phyloP scores from a whole-genome alignment of 2,797 vertebrate genomes.

The Melopsittacus undulatus region DNA sequence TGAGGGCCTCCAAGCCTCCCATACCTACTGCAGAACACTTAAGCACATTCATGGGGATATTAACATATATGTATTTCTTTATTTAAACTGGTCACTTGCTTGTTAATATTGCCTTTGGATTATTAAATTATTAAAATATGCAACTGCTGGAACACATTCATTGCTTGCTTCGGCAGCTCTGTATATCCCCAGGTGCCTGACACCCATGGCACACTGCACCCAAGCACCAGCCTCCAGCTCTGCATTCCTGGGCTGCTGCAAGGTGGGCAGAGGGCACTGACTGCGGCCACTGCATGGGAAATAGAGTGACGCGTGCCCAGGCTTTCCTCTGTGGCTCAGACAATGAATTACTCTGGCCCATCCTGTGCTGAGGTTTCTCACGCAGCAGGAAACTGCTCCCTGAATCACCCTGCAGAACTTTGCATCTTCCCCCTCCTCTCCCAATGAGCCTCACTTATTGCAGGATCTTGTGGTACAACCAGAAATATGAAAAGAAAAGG shows the following conservation, averaged over 20 bases:
- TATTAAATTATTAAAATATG: neutral
- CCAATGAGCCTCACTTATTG: neutral
- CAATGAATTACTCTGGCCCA: neutral
- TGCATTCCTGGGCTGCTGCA: neutral
- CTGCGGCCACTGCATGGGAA: rapidly evolving
- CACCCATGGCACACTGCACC: neutral
- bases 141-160: neutral
- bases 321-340: neutral
- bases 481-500: neutral
- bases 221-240: neutral
- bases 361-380: neutral
- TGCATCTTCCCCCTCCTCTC: neutral
- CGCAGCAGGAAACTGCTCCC: neutral
- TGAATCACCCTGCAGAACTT: neutral
- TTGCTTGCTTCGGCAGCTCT: neutral
- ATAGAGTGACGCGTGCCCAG: rapidly evolving
- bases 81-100: neutral
- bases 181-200: neutral
- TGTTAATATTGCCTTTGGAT: neutral
- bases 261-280: neutral
- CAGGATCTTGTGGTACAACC: neutral
- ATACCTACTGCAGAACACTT: neutral
- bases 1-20: neutral
- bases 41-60: neutral
- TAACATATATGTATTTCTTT: neutral